A percentile compares a stretch with the other conserved stretches of the same genome.
These are phyloP conservation scores for Arion vulgaris DNA, from an alignment of 1,140 invertebrate species.

Conservation along the genomic window DNA sequence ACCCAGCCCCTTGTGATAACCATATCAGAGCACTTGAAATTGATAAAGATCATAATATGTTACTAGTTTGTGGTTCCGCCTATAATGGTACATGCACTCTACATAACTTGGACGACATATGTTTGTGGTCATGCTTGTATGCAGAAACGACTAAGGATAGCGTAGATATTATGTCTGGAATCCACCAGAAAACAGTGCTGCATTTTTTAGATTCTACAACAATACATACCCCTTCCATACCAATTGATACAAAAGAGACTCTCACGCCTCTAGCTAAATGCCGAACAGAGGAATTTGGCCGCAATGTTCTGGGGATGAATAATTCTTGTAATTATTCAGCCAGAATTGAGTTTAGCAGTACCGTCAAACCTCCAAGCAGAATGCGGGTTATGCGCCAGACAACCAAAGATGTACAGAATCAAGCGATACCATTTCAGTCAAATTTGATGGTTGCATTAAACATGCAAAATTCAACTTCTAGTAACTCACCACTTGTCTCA, in stretches of 20 bases:
- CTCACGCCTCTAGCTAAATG: not conserved
- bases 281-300: not conserved
- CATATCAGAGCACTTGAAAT: not conserved
- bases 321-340: too few species aligned
- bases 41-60: not conserved
- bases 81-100: slow-evolving; percentile 27
- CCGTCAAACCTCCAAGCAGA: too few species aligned
- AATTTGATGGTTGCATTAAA: not conserved
- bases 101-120: not conserved
- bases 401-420: not conserved
- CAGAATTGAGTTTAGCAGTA: too few species aligned
- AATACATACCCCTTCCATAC: not conserved
- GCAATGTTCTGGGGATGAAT: too few species aligned
- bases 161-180: not conserved
- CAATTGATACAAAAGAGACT: not conserved
- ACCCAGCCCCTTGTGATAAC: slow-evolving; percentile 31
- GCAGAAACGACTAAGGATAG: not conserved
- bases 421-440: not conserved
- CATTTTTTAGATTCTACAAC: not conserved
- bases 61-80: slow-evolving; percentile 30
- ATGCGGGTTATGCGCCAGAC: too few species aligned
- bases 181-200: not conserved
- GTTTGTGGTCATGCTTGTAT: not conserved
- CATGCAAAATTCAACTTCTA: too few species aligned
- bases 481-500: not conserved